Base-by-base conservation (phyloP, 2,888 invertebrate genomes). In the Masnerella sp. region DNA sequence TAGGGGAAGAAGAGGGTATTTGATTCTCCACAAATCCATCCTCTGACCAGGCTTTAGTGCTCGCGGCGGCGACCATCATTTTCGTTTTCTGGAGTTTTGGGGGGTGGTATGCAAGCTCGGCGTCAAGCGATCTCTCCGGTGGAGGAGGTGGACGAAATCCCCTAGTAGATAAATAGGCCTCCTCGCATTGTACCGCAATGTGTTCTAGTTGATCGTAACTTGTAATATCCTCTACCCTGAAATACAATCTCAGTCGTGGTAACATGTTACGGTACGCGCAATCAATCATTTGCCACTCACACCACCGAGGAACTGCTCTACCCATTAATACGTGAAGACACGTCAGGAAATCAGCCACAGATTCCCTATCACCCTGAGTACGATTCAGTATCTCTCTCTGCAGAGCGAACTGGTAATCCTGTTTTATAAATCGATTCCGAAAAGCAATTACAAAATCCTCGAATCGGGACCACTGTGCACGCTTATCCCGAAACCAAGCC, bases 21-120 rank as follows among this genome's bases (percentile, higher is more conserved):
- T n/a, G n/a, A n/a, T n/a, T n/a, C n/a, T n/a, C n/a, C n/a, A n/a
- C n/a, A n/a, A n/a, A n/a, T n/a, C n/a, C n/a, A n/a, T n/a, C n/a
- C n/a, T n/a, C n/a, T n/a, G n/a, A n/a, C n/a, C n/a, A n/a, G n/a
- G n/a, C n/a, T n/a, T n/a, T n/a, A n/a, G n/a, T n/a, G n/a, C n/a
- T n/a, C n/a, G n/a, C n/a, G n/a, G n/a, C n/a, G n/a, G n/a, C n/a
- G n/a, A n/a, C n/a, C n/a, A n/a, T n/a, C n/a, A n/a, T n/a, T n/a
- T n/a, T n/a, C n/a, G n/a, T n/a, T n/a, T n/a, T n/a, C n/a, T n/a
- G n/a, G n/a, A n/a, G n/a, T n/a, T 25, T 45, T 8, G 45, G 51
- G 0, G 51, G 34, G 12, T 51, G 51, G 20, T 51, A 51, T 5
- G 51, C 51, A 1, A 51, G 17, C 11, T 51, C 51, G 1, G 51